Evolutionary conservation across 2,888 invertebrate genomes (phyloP).

Genomic region (Microchrysa polita): DNA sequence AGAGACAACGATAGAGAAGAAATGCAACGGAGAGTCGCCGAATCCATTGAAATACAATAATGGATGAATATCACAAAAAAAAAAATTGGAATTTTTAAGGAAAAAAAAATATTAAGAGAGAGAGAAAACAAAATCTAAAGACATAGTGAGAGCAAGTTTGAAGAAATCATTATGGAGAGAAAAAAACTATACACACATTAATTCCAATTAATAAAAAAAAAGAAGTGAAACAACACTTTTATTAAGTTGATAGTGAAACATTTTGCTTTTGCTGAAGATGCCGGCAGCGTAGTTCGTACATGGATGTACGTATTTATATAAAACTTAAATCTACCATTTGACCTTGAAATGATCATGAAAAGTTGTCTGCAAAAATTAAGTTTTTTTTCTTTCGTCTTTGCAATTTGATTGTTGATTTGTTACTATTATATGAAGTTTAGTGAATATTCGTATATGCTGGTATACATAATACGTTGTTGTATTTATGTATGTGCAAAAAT

Average conservation of each 20-base stretch:
- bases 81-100: too few species aligned
- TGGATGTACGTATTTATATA: too few species aligned
- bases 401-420: conserved; percentile 1
- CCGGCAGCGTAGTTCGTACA: not conserved
- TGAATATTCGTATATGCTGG: not conserved
- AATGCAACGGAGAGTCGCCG: too few species aligned
- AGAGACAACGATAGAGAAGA: too few species aligned
- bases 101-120: too few species aligned
- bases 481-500: too few species aligned
- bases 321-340: conserved; percentile 36
- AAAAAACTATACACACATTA: too few species aligned
- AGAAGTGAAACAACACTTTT: conserved; percentile 9
- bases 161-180: conserved; percentile 8
- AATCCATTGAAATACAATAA: too few species aligned
- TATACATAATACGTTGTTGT: too few species aligned
- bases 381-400: conserved; percentile 17
- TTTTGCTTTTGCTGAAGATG: not conserved
- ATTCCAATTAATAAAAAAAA: too few species aligned
- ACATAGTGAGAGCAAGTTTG: not conserved
- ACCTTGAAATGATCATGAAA: conserved; percentile 50
- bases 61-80: too few species aligned
- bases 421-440: not conserved
- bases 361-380: conserved; percentile 38
- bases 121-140: too few species aligned
- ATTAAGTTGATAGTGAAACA: conserved; percentile 1